These are phyloP conservation scores for Aepyceros melampus DNA, from an alignment of 2,113 vertebrate genomes.

Conservation along the genomic window DNA sequence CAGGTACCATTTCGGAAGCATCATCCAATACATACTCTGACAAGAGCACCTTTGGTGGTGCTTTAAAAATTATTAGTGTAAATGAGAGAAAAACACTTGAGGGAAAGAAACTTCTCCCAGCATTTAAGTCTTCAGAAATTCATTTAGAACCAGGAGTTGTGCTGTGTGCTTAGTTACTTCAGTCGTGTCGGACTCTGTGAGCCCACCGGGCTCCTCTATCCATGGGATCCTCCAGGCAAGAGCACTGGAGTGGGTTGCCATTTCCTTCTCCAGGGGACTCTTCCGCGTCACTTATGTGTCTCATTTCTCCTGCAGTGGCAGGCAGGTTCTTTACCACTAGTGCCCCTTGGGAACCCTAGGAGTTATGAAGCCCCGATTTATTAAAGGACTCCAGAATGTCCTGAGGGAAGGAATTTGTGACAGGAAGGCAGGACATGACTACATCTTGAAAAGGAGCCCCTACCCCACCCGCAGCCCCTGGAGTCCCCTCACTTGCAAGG, in stretches of 20 bases:
- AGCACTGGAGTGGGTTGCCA: background rate
- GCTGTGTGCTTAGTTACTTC: background rate
- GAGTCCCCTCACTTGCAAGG: background rate
- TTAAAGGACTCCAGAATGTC: background rate
- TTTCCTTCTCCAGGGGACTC: background rate
- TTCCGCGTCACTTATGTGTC: background rate
- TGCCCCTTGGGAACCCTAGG: background rate
- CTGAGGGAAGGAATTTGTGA: background rate
- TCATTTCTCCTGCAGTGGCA: background rate
- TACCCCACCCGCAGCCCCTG: background rate
- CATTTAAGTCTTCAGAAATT: background rate
- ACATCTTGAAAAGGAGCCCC: background rate
- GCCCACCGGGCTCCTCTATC: background rate
- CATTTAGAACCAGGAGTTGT: background rate
- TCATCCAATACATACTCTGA: background rate
- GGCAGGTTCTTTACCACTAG: background rate
- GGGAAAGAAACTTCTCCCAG: background rate
- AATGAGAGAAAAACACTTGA: background rate
- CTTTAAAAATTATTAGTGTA: background rate
- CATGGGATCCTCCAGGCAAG: background rate
- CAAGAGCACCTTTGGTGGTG: background rate
- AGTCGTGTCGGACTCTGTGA: rapidly evolving
- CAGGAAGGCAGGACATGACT: background rate
- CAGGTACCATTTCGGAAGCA: background rate
- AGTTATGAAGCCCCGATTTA: background rate